phyloP scores from a whole-genome alignment of 2,888 invertebrate genomes.

The Scaptomyza polygonia region DNA sequence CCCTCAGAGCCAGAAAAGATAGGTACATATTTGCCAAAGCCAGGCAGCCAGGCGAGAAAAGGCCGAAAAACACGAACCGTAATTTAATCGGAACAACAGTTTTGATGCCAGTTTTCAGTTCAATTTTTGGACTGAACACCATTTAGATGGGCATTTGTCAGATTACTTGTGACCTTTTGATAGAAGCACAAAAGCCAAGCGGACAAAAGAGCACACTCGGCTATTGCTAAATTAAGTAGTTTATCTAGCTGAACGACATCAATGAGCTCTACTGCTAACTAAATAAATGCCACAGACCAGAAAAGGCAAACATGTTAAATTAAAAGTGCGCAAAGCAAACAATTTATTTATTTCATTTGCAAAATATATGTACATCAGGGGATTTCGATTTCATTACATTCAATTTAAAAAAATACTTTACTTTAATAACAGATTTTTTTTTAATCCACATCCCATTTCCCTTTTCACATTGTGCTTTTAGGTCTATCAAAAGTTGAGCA shows the following conservation, averaged over 20 bases:
- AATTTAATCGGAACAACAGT: slow-evolving; percentile 77
- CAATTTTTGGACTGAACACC: slow-evolving; percentile 11
- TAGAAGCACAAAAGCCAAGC: slow-evolving; percentile 40
- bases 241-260: slow-evolving; percentile 52
- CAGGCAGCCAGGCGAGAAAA: slow-evolving; percentile 48
- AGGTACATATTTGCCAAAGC: slow-evolving; percentile 10
- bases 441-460: slow-evolving; percentile 8
- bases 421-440: slow-evolving; percentile 1
- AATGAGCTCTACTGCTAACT: slow-evolving; percentile 23
- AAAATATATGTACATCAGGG: slow-evolving; percentile 12
- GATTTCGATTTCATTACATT: slow-evolving; percentile 3
- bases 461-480: slow-evolving; percentile 7
- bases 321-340: slow-evolving; percentile 35
- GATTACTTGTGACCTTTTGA: slow-evolving; percentile 70
- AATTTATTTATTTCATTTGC: slow-evolving; percentile 17
- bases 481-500: not conserved
- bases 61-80: slow-evolving; percentile 61
- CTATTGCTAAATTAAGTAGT: slow-evolving; percentile 51
- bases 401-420: not conserved
- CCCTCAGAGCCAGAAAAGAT: slow-evolving; percentile 20
- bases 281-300: slow-evolving; percentile 12
- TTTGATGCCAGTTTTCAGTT: slow-evolving; percentile 46
- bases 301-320: slow-evolving; percentile 9
- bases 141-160: slow-evolving; percentile 73
- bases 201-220: too few species aligned